phyloP scores from a whole-genome alignment of 2,888 invertebrate genomes.

The Stenurella melanura region DNA sequence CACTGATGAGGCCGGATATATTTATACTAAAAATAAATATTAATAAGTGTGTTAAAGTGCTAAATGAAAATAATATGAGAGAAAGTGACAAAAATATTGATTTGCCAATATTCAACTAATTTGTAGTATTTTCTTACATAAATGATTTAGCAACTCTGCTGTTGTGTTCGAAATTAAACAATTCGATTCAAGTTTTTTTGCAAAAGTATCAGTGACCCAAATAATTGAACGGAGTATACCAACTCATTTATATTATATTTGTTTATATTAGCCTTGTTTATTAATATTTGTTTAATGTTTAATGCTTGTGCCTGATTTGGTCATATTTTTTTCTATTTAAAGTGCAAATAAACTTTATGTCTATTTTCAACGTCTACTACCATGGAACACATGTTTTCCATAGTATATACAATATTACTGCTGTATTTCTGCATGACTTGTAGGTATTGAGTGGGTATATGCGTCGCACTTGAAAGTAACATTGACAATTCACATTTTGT shows the following conservation, averaged over 20 bases:
- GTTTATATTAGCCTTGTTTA: conserved; percentile 23
- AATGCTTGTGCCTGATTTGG: conserved; percentile 52
- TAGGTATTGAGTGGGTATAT: not conserved
- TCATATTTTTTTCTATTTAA: conserved; percentile 42
- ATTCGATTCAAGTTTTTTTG: not conserved
- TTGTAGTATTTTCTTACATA: conserved; percentile 17
- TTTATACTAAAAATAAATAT: not conserved
- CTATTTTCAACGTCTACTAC: conserved; percentile 24
- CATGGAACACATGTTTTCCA: conserved; percentile 8
- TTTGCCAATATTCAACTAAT: conserved; percentile 12
- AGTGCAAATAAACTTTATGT: conserved; percentile 34
- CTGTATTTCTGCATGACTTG: conserved; percentile 7
- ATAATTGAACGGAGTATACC: conserved; percentile 35
- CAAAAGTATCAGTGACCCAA: not conserved
- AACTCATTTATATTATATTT: not conserved
- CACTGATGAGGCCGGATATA: not conserved
- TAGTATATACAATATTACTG: conserved; percentile 2
- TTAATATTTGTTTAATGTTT: conserved; percentile 28
- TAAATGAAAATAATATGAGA: conserved; percentile 26
- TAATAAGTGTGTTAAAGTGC: not conserved
- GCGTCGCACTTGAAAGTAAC: conserved; percentile 21
- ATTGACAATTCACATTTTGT: conserved; percentile 14
- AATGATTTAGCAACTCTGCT: conserved; percentile 4
- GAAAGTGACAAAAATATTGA: conserved; percentile 28
- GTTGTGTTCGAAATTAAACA: conserved; percentile 15